Evolutionary conservation across 1,140 invertebrate genomes (phyloP).

Genomic region (Drosophila orosa): DNA sequence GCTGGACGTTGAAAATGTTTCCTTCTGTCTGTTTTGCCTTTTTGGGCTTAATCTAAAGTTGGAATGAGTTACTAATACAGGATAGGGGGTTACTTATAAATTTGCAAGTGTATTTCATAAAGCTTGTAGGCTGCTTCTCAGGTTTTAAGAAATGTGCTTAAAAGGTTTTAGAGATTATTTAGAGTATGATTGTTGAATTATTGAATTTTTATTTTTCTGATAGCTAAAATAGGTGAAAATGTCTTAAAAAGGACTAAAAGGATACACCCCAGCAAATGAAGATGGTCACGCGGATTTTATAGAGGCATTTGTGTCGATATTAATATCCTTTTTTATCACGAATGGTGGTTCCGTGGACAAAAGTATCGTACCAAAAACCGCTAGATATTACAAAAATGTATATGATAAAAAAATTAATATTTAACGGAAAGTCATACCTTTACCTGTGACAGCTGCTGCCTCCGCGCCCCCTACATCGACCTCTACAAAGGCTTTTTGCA

Average conservation of each 20-base stretch:
- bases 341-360: no score
- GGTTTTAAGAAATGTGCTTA: neutral
- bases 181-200: neutral
- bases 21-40: neutral
- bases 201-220: no score
- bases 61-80: neutral
- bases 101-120: neutral
- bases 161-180: neutral
- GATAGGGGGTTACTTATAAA: neutral
- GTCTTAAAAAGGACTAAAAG: no score
- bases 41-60: slow-evolving; percentile 1
- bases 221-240: neutral
- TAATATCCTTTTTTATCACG: no score
- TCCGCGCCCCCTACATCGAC: neutral
- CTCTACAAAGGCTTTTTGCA: neutral
- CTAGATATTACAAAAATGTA: neutral
- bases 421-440: no score
- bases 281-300: no score
- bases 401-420: neutral
- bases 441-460: neutral
- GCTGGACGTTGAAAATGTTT: neutral
- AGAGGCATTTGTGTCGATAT: no score
- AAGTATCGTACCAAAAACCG: no score
- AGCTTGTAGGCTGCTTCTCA: neutral
- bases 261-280: no score